A percentile compares a stretch with the other conserved stretches of the same genome.
Conservation (phyloP, 1,140 invertebrate species). For the Ganaspis sp. region DNA sequence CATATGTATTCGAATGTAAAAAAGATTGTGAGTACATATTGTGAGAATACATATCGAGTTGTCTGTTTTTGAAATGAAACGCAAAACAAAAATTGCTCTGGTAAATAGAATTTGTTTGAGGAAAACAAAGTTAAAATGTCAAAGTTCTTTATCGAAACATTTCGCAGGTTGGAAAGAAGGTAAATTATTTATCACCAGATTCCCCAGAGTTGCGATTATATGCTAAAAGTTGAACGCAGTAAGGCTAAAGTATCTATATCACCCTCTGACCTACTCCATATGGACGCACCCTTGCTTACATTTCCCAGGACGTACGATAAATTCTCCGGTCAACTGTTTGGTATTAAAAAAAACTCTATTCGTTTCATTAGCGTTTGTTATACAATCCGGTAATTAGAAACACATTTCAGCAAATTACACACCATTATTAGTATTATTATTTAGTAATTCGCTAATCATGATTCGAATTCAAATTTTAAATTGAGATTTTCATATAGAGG, state of each 20-base stretch:
- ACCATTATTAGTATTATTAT: background rate
- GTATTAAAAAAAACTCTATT: background rate
- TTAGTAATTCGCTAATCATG: no score
- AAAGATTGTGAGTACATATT: no score
- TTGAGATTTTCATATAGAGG: no score
- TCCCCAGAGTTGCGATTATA: conserved; percentile 3
- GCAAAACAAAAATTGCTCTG: no score
- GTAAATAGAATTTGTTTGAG: background rate
- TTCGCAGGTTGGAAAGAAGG: background rate
- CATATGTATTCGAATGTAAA: no score
- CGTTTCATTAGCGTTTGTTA: background rate
- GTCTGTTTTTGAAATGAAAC: no score
- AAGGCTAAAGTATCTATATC: conserved; percentile 35
- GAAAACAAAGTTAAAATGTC: background rate
- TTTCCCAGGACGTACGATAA: conserved; percentile 40
- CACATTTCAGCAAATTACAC: background rate
- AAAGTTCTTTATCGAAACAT: background rate
- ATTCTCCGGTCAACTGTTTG: conserved; percentile 15
- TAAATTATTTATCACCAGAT: conserved; percentile 1
- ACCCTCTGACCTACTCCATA: conserved; percentile 35
- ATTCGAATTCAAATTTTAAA: no score
- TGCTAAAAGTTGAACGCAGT: conserved; percentile 3
- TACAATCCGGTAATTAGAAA: background rate
- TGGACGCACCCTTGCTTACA: conserved; percentile 34
- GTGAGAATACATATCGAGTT: no score